Conservation (phyloP, 2,888 invertebrate genomes). For the Apodemia duryi region DNA sequence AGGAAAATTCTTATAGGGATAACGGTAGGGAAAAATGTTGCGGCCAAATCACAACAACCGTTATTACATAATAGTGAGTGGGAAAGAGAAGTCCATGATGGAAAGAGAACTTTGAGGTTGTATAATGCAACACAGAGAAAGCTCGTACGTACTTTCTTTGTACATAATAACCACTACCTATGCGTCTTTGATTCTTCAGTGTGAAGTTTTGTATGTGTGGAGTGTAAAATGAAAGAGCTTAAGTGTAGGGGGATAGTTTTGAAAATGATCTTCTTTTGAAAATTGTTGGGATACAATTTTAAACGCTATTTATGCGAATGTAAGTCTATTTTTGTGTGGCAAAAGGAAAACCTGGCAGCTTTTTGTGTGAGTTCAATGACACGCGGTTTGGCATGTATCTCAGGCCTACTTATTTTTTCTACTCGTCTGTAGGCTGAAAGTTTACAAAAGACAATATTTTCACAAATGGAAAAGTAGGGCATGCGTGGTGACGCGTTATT, state of each 20-base stretch:
- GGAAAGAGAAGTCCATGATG: constrained; percentile 45
- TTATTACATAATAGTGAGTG: constrained; percentile 74
- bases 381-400: constrained; percentile 67
- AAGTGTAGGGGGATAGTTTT: constrained; percentile 51
- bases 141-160: constrained; percentile 73
- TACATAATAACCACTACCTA: constrained; percentile 44
- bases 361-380: constrained; percentile 71
- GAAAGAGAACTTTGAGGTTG: constrained; percentile 63
- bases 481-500: constrained; percentile 46
- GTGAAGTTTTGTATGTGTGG: constrained; percentile 50
- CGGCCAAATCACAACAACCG: constrained; percentile 73
- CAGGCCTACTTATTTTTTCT: constrained; percentile 64
- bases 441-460: constrained; percentile 62
- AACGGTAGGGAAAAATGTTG: constrained; percentile 73
- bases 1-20: constrained; percentile 45
- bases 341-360: constrained; percentile 43
- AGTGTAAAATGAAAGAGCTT: constrained; percentile 52
- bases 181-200: constrained; percentile 43
- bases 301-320: constrained; percentile 37
- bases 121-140: constrained; percentile 76
- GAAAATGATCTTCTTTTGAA: constrained; percentile 52
- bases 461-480: constrained; percentile 63
- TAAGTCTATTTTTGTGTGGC: constrained; percentile 46
- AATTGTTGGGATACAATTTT: constrained; percentile 42
- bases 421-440: constrained; percentile 44